These are phyloP conservation scores for Galerucella pusilla DNA, from an alignment of 2,888 invertebrate genomes.

Conservation along the genomic window DNA sequence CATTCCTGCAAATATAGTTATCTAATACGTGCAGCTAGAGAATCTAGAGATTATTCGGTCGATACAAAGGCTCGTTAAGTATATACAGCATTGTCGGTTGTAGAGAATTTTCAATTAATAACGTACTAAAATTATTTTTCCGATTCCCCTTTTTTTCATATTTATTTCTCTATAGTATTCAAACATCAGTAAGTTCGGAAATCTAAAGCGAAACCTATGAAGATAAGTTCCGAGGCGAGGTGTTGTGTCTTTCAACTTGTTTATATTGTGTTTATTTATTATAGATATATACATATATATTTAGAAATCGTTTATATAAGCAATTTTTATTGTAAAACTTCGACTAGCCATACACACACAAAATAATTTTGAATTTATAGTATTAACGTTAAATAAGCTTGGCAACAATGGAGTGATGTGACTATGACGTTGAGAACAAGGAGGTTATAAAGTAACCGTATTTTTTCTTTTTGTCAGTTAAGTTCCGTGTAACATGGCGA, in stretches of 20 bases:
- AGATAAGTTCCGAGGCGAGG: too few species aligned
- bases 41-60: neutral
- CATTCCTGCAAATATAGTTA: neutral
- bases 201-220: too few species aligned
- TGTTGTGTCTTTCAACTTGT: too few species aligned
- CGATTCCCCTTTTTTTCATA: too few species aligned
- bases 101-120: neutral
- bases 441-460: slow-evolving; percentile 32
- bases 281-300: too few species aligned
- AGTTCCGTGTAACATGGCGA: slow-evolving; percentile 63
- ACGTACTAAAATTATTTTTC: neutral
- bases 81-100: neutral
- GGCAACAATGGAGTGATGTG: slow-evolving; percentile 16
- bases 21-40: neutral
- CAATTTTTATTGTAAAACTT: too few species aligned
- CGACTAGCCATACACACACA: too few species aligned
- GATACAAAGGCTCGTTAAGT: neutral
- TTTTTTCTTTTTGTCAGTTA: slow-evolving; percentile 30
- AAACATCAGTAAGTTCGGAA: too few species aligned
- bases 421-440: slow-evolving; percentile 29
- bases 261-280: too few species aligned
- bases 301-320: too few species aligned
- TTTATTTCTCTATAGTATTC: too few species aligned
- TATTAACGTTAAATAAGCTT: neutral
- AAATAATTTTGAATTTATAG: too few species aligned